Evolutionary conservation across 1,140 invertebrate species (phyloP), one percentile per base, ranked within the genome.

Genomic region (Drosophila kurseongensis): DNA sequence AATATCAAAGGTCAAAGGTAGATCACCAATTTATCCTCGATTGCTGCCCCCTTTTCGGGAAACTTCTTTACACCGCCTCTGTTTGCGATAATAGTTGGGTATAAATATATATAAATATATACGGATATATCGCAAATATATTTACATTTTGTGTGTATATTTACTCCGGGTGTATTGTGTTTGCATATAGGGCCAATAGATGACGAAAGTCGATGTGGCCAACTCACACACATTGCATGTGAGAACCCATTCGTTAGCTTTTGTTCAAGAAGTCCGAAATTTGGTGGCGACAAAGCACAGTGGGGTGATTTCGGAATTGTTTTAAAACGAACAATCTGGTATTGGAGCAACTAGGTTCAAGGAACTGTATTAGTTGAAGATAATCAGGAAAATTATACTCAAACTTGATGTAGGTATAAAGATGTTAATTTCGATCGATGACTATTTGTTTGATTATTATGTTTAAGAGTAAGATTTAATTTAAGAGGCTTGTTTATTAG

Each of bases 241-340:
- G 71, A 76, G 75, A 82, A 86, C 78, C 62, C 81, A 85, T 72
- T 81, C 82, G 83, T 71, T 84, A 51, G 68, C 63, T 69, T 85
- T 85, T 79, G 76, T 45, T 50, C 10, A 77, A 81, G 67, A 77
- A 85, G 78, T 83, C 61, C 81, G 45, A 84, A 45, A 73, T 80
- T 77, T 72, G 51, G 80, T 44, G 58, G 59, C 63, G 14, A 69
- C 69, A 29, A 10, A 12, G 50, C 9, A 75, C 67, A 61, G 67
- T 73, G 69, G 69, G 29, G 12, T 16, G 0, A 12, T 29, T 47
- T 9, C 0, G 27, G 0, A 2, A 42, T 12, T 23, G 7, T 7
- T 10, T 0, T 3, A 5, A 1, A 5, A 16, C 7, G 5, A n/a
- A 9, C n/a, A 23, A 13, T 36, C 14, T 18, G 1, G 10, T 14